These are phyloP conservation scores for Polymixis flavicincta DNA, from an alignment of 2,888 invertebrate genomes.

Conservation along the genomic window DNA sequence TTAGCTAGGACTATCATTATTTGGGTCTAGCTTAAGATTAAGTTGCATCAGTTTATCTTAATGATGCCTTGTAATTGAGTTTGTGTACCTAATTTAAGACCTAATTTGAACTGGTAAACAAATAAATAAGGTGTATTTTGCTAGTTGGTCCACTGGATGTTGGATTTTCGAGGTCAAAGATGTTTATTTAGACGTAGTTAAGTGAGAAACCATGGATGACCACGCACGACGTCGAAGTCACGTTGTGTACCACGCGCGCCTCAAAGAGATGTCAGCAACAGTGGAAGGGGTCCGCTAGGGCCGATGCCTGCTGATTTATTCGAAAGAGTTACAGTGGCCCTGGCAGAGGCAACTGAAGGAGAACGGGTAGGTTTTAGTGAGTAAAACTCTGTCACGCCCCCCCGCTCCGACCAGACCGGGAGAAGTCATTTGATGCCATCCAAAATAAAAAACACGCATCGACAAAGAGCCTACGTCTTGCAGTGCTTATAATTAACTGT, in stretches of 20 bases:
- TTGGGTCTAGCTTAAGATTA: conserved; percentile 42
- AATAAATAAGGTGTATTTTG: neutral
- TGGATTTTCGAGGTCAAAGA: neutral
- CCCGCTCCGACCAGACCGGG: too few relatives aligned
- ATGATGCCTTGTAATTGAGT: conserved; percentile 47
- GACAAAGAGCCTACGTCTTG: neutral
- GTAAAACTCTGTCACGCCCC: too few relatives aligned
- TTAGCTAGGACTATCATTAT: conserved; percentile 29
- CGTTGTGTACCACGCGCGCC: too few relatives aligned
- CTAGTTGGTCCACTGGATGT: neutral
- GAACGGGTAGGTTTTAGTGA: too few relatives aligned
- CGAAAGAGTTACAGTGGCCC: too few relatives aligned
- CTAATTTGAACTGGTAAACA: conserved; percentile 12
- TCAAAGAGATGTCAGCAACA: too few relatives aligned
- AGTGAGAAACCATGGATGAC: neutral
- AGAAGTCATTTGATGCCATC: too few relatives aligned
- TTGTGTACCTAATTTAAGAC: conserved; percentile 16
- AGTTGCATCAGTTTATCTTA: conserved; percentile 42
- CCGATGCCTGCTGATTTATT: too few relatives aligned
- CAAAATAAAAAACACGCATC: too few relatives aligned
- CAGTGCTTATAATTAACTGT: neutral
- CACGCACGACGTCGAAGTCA: too few relatives aligned
- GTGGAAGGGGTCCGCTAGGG: too few relatives aligned
- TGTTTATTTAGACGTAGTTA: neutral
- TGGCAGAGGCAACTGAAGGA: too few relatives aligned